Conservation (phyloP, 1,140 invertebrate species). For the Euschistus heros region DNA sequence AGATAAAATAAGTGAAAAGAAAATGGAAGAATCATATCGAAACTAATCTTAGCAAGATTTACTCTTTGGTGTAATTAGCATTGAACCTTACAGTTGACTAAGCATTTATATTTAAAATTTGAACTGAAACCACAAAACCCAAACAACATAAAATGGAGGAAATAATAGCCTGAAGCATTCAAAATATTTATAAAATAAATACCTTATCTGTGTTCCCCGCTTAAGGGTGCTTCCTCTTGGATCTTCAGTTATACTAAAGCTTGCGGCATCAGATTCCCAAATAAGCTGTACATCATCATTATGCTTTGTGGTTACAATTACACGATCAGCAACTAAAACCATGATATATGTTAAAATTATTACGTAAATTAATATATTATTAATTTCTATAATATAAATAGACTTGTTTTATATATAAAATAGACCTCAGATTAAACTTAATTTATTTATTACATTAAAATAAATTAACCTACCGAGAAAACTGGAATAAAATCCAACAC, state of each 20-base stretch:
- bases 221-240: conserved; percentile 83
- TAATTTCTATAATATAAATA: too few relatives aligned
- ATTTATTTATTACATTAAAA: neutral
- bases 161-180: too few relatives aligned
- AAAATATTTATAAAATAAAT: neutral
- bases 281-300: conserved; percentile 94
- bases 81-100: too few relatives aligned
- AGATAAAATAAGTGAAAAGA: too few relatives aligned
- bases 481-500: conserved; percentile 95
- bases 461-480: conserved; percentile 56
- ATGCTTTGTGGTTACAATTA: conserved; percentile 90
- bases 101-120: too few relatives aligned
- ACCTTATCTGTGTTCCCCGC: conserved; percentile 72
- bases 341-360: too few relatives aligned
- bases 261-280: conserved; percentile 91
- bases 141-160: too few relatives aligned
- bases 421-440: neutral
- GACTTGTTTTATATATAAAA: neutral
- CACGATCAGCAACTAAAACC: conserved; percentile 61
- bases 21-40: too few relatives aligned
- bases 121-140: too few relatives aligned
- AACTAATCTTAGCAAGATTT: too few relatives aligned
- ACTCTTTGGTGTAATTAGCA: too few relatives aligned
- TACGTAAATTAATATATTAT: neutral
- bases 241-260: conserved; percentile 85